Percentiles rank a stretch among this genome's conserved stretches.
Conservation (phyloP, 2,888 invertebrate genomes). For the Folsomia manolachei region DNA sequence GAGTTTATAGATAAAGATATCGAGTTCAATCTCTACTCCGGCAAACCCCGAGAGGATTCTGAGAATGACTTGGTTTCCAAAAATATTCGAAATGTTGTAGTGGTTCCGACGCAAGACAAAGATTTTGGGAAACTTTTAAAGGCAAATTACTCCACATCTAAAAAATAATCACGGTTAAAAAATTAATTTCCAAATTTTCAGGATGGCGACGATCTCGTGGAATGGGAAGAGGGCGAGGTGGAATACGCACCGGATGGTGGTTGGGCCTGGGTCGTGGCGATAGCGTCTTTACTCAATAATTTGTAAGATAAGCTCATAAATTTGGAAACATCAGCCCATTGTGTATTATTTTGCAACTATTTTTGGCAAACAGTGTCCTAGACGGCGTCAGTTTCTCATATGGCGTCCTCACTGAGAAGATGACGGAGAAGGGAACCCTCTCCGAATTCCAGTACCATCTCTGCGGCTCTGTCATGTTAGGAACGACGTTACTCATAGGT, state of each 20-base stretch:
- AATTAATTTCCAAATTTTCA: neutral
- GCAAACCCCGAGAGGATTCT: too few relatives aligned
- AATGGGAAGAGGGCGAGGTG: neutral
- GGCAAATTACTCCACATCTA: neutral
- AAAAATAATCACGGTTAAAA: neutral
- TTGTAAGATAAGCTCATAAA: too few relatives aligned
- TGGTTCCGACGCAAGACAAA: too few relatives aligned
- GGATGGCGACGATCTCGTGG: neutral
- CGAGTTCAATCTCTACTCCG: too few relatives aligned
- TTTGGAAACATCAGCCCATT: too few relatives aligned
- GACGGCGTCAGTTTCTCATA: constrained; percentile 93
- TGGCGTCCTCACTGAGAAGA: constrained; percentile 61
- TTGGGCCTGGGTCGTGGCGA: constrained; percentile 81
- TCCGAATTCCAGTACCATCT: constrained; percentile 65
- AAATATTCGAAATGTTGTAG: neutral
- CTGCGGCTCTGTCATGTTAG: constrained; percentile 82
- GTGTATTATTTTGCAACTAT: too few relatives aligned
- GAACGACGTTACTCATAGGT: constrained; percentile 85
- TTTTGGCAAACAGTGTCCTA: constrained; percentile 80
- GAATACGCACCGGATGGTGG: constrained; percentile 35
- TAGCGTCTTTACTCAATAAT: constrained; percentile 88
- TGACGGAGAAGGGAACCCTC: constrained; percentile 4
- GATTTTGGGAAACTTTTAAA: too few relatives aligned
- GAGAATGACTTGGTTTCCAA: neutral
- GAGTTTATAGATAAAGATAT: neutral